Evolutionary conservation across 64 coral and sea anemone species (phyloP).

Genomic region (Montipora capricornis): DNA sequence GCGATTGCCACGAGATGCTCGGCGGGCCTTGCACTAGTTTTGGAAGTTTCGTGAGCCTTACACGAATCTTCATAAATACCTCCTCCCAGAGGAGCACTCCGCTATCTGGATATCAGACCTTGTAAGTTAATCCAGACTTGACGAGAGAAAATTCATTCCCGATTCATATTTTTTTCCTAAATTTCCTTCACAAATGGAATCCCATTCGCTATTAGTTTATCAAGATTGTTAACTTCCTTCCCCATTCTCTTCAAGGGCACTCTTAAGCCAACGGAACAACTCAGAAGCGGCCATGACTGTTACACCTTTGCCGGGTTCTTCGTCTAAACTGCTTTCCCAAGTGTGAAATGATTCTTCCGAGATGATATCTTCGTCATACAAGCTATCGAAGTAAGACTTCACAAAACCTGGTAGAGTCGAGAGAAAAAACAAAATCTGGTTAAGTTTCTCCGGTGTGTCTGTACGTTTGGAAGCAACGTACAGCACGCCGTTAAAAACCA

Average conservation of each 20-base stretch:
- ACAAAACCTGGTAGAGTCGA: conserved; percentile 69
- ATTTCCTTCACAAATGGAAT: neutral
- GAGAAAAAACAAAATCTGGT: neutral
- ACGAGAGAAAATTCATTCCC: too few species aligned
- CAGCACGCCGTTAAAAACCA: too few species aligned
- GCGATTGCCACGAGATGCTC: too few species aligned
- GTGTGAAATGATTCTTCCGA: conserved; percentile 74
- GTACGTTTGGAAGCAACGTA: too few species aligned
- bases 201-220: neutral
- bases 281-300: conserved; percentile 57
- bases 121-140: too few species aligned
- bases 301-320: conserved; percentile 73
- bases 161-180: neutral
- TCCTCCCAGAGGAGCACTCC: too few species aligned
- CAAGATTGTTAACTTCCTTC: conserved; percentile 55
- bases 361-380: conserved; percentile 92
- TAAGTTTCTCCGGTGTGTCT: too few species aligned
- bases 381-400: conserved; percentile 76
- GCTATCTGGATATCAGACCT: too few species aligned
- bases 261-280: conserved; percentile 88
- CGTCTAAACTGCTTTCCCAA: conserved; percentile 69
- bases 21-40: too few species aligned
- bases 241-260: conserved; percentile 68
- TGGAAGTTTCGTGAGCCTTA: too few species aligned
- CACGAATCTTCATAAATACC: too few species aligned